Percentiles rank a stretch among this genome's conserved stretches.
Evolutionary conservation across 2,888 invertebrate genomes (phyloP).

Genomic region (Lasioglossum pauxillum): DNA sequence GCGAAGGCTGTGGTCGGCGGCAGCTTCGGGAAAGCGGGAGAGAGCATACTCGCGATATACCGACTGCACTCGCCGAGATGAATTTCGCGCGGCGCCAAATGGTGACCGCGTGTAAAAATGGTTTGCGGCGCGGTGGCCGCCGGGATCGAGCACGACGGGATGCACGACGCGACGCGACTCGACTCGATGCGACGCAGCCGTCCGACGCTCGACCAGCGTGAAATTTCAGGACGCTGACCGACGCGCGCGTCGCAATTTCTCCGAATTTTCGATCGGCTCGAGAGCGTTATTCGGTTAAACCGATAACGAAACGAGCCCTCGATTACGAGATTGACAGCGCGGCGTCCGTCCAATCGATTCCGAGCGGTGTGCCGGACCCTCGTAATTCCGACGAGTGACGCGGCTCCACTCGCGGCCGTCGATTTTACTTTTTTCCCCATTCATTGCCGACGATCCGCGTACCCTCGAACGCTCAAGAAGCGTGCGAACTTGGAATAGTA

Average conservation of each 20-base stretch:
- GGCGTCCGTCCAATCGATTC: slow-evolving; percentile 48
- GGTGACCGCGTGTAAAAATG: slow-evolving; percentile 66
- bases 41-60: slow-evolving; percentile 45
- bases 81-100: slow-evolving; percentile 62
- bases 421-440: background rate
- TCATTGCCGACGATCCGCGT: background rate
- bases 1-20: slow-evolving; percentile 68
- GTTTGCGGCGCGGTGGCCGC: slow-evolving; percentile 56
- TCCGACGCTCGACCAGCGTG: slow-evolving; percentile 51
- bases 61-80: slow-evolving; percentile 68
- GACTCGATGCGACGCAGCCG: slow-evolving; percentile 20
- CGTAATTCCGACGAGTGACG: slow-evolving; percentile 27
- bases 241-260: slow-evolving; percentile 50
- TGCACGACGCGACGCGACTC: background rate
- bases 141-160: background rate
- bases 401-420: background rate
- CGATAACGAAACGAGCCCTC: slow-evolving; percentile 57
- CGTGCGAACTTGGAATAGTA: background rate
- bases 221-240: slow-evolving; percentile 57
- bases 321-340: slow-evolving; percentile 57
- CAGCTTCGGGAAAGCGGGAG: slow-evolving; percentile 35
- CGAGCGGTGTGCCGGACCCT: slow-evolving; percentile 11
- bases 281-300: slow-evolving; percentile 60
- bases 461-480: slow-evolving; percentile 6
- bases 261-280: slow-evolving; percentile 57